phyloP scores from a whole-genome alignment of 2,797 vertebrate genomes.

The Eutrigla gurnardus region DNA sequence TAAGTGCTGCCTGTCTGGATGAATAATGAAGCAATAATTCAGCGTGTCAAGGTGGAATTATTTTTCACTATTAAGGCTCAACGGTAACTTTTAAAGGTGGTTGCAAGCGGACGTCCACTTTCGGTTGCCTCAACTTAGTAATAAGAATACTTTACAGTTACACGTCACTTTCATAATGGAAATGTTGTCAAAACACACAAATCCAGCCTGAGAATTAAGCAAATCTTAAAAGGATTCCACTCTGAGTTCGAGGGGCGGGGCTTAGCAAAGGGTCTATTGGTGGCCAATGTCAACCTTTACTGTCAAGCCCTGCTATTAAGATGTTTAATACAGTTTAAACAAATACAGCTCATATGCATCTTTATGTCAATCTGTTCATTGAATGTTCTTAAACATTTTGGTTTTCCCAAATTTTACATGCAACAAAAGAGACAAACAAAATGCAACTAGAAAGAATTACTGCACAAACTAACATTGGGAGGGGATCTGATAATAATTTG shows the following conservation, averaged over 20 bases:
- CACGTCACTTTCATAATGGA: too few species aligned
- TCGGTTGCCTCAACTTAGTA: too few species aligned
- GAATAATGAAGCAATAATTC: slow-evolving; percentile 11
- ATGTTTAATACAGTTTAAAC: neutral
- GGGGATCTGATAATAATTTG: neutral
- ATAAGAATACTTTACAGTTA: too few species aligned
- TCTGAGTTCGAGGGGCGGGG: too few species aligned
- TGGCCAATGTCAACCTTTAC: too few species aligned
- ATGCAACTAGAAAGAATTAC: slow-evolving; percentile 1
- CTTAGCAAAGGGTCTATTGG: too few species aligned
- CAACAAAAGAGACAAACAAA: neutral
- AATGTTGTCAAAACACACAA: too few species aligned
- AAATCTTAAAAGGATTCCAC: too few species aligned
- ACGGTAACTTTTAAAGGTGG: too few species aligned
- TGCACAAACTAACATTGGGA: slow-evolving; percentile 6
- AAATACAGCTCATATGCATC: neutral
- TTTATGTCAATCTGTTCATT: neutral
- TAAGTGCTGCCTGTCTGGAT: neutral
- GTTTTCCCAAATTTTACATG: neutral
- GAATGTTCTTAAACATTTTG: neutral
- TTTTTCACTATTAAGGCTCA: neutral
- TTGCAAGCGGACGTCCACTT: too few species aligned
- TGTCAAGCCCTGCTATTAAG: too few species aligned
- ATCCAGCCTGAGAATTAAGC: too few species aligned
- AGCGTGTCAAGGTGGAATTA: neutral